Base-by-base conservation (phyloP, 2,888 invertebrate species). In the Dryocosmus kuriphilus region DNA sequence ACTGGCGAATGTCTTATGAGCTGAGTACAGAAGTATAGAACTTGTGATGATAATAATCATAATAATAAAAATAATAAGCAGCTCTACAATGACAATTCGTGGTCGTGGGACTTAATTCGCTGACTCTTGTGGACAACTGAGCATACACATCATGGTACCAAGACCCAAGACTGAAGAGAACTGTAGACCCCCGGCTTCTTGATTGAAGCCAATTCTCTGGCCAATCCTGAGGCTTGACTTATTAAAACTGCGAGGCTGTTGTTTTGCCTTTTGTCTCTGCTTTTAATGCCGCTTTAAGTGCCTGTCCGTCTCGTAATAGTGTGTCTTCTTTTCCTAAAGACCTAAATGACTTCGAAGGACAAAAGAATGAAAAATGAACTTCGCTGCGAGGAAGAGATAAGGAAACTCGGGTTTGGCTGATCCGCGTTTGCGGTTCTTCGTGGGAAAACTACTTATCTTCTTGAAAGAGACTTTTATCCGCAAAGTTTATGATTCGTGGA, bases 161-260 rank as follows among this genome's bases (percentile, higher is more conserved):
- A 63, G 63, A 11, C 35, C 32, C n/a, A 9, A 51, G 71, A 71
- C 46, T 51, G 30, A 51, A 51, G 71, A 30, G 71, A 51, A n/a
- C 51, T 51, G 83, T 87, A 87, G 88, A 88, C 87, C 87, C 87
- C 87, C 84, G 85, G 80, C 83, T 81, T 85, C 88, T 90, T 90
- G 88, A 90, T 90, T 90, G 90, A 86, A 89, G 89, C 88, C 89
- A 91, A 90, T 89, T 90, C 81, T 85, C 83, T 87, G 85, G 80
- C 90, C 90, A 91, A 90, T 90, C 89, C 87, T 81, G 85, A 84
- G 84, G 81, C 84, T 85, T 82, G 79, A 80, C 88, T 89, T 89
- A 90, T 90, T 90, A 90, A 90, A 90, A 88, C 85, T 88, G 86
- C 83, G 83, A 74, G 77, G 81, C 86, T 85, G 88, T 89, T 87